Conservation (phyloP, 1,140 invertebrate species). For the Aphelinus atriplicis region DNA sequence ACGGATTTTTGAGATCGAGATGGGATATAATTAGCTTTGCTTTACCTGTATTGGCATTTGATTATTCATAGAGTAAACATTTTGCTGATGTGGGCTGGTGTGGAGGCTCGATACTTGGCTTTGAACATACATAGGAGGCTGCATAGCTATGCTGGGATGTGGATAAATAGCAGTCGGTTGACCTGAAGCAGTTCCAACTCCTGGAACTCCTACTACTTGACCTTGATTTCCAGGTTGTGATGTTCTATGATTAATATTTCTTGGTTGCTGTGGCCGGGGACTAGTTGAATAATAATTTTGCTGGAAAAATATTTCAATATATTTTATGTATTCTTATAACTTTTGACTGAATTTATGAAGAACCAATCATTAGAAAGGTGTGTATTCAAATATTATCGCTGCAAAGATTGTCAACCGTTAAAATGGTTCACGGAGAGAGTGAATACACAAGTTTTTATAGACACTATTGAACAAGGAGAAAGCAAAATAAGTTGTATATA, state of each 20-base stretch:
- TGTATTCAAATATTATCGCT: no score
- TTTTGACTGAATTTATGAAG: no score
- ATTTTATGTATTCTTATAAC: not conserved
- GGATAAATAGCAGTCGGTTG: conserved; percentile 56
- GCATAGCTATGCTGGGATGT: conserved; percentile 50
- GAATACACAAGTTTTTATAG: no score
- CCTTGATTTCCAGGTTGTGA: conserved; percentile 50
- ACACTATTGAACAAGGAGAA: no score
- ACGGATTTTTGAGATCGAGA: no score
- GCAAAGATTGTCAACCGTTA: no score
- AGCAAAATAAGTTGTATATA: no score
- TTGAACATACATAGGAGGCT: conserved; percentile 51
- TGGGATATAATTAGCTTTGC: not conserved
- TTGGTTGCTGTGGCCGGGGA: conserved; percentile 54
- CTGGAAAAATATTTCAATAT: not conserved
- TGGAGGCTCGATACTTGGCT: conserved; percentile 52
- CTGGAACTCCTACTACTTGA: conserved; percentile 54
- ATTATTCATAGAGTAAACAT: conserved; percentile 52
- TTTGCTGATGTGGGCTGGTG: conserved; percentile 50
- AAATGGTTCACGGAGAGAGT: no score
- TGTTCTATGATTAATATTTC: conserved; percentile 54
- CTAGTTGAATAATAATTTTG: conserved; percentile 54
- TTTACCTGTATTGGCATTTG: conserved; percentile 54
- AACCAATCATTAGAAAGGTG: no score
- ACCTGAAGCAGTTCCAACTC: conserved; percentile 49